Evolutionary conservation across 2,888 invertebrate genomes (phyloP), one percentile per base, ranked within the genome.

Genomic region (Scaptomyza polygonia): DNA sequence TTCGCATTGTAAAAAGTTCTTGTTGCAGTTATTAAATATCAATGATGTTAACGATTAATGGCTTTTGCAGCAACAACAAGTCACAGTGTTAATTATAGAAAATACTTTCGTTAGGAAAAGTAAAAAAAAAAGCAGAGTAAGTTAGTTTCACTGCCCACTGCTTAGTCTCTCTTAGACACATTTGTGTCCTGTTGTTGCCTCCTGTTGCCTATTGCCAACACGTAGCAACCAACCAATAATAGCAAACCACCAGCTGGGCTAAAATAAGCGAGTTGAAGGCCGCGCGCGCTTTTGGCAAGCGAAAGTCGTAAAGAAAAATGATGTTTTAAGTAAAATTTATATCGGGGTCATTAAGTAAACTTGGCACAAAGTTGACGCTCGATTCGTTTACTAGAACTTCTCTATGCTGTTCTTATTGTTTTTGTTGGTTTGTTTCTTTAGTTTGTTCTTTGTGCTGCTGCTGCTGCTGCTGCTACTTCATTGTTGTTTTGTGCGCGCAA

Each of bases 271-370:
- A 27, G 45, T 68, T 39, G 72, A 72, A 72, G 77, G 75, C 72
- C 76, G 68, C 65, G 68, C 76, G 68, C 65, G 68, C 68, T 72
- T 79, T 77, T 75, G 80, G 68, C 79, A 68, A 16, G 77, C 64
- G 81, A 77, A 81, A 81, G 83, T 86, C 86, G 83, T 83, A 83
- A 83, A 86, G 83, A 83, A 81, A 83, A 83, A 83, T 83, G 79
- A 83, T 86, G 83, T 83, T 83, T 83, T 86, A 83, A 83, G 83
- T 83, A 83, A 83, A 83, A 83, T 83, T 83, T 83, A 83, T 83
- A 83, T 84, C 86, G 79, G 84, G 86, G 81, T 83, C 83, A 83
- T 83, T 83, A 83, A 83, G 84, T 83, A 86, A 83, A 81, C 83
- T 83, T 83, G 87, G 83, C 81, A 86, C 86, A 83, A 83, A 83